Evolutionary conservation across 2,888 invertebrate genomes (phyloP).

Genomic region (Acronicta alni): DNA sequence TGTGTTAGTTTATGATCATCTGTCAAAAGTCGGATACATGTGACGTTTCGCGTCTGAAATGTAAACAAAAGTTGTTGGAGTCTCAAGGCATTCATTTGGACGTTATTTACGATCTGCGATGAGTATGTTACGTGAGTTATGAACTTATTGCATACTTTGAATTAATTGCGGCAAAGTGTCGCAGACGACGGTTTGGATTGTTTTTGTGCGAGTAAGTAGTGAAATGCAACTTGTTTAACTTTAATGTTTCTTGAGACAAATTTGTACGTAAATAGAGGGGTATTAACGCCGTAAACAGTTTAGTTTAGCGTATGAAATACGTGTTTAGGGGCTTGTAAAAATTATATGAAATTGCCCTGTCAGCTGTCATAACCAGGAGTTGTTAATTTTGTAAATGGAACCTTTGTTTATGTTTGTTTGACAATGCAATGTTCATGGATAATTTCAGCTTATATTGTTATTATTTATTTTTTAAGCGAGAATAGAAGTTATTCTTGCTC

Average conservation of each 20-base stretch:
- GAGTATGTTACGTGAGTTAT: constrained; percentile 81
- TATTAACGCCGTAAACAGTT: constrained; percentile 63
- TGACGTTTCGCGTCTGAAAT: constrained; percentile 86
- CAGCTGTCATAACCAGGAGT: constrained; percentile 50
- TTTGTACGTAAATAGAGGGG: constrained; percentile 66
- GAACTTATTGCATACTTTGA: constrained; percentile 83
- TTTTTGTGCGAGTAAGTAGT: constrained; percentile 84
- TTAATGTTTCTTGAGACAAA: constrained; percentile 64
- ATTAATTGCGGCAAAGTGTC: constrained; percentile 82
- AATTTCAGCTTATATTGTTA: constrained; percentile 8
- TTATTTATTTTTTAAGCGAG: constrained; percentile 2
- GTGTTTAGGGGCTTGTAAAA: constrained; percentile 63
- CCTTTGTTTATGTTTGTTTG: constrained; percentile 42
- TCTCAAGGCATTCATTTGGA: constrained; percentile 73
- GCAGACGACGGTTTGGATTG: constrained; percentile 78
- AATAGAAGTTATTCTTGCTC: constrained; percentile 10
- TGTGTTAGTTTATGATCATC: constrained; percentile 85
- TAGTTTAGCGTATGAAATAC: constrained; percentile 63
- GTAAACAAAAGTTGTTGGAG: constrained; percentile 86
- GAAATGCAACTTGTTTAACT: constrained; percentile 69
- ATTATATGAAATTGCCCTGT: constrained; percentile 39
- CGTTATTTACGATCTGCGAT: constrained; percentile 80
- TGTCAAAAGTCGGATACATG: constrained; percentile 87
- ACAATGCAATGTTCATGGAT: constrained; percentile 16
- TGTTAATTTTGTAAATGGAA: constrained; percentile 29